These are phyloP conservation scores for Siniperca undulata DNA, from an alignment of 2,797 vertebrate genomes.

Conservation along the genomic window DNA sequence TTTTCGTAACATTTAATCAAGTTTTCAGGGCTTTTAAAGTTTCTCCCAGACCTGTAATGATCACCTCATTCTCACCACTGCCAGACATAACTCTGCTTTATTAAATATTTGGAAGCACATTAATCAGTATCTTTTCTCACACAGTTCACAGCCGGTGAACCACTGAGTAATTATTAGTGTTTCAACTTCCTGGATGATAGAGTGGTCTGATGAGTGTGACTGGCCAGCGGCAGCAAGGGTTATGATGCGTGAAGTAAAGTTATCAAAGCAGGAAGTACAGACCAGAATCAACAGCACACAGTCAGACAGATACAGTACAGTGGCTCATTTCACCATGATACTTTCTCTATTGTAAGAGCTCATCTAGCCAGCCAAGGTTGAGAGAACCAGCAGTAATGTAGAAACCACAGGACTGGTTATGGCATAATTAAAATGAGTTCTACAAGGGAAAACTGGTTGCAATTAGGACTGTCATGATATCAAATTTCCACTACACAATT, in stretches of 20 bases:
- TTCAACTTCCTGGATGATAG: slow-evolving; percentile 56
- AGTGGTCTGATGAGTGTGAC: slow-evolving; percentile 43
- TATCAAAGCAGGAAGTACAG: slow-evolving; percentile 81
- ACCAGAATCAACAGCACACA: slow-evolving; percentile 76
- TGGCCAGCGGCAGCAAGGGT: slow-evolving; percentile 64
- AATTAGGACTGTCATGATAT: no score
- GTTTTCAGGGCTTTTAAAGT: not conserved
- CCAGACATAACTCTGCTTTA: not conserved
- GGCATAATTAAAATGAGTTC: not conserved
- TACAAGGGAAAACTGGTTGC: not conserved
- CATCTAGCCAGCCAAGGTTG: slow-evolving; percentile 2
- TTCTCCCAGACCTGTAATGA: not conserved
- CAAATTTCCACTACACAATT: no score
- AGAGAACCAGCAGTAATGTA: not conserved
- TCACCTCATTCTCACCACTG: not conserved
- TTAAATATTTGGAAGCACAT: slow-evolving; percentile 13
- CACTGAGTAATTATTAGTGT: slow-evolving; percentile 45
- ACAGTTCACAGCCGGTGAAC: slow-evolving; percentile 47
- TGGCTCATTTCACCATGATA: slow-evolving; percentile 50
- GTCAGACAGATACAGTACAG: slow-evolving; percentile 62
- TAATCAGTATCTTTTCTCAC: slow-evolving; percentile 30
- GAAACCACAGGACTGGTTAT: not conserved
- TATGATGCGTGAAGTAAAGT: slow-evolving; percentile 80
- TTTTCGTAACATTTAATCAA: not conserved
- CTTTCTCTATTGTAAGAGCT: slow-evolving; percentile 36